Evolutionary conservation across 30 jellyfish, hydroid and myxozoan species (phyloP), one percentile per base, ranked within the genome.

Genomic region (Aurelia sp.): DNA sequence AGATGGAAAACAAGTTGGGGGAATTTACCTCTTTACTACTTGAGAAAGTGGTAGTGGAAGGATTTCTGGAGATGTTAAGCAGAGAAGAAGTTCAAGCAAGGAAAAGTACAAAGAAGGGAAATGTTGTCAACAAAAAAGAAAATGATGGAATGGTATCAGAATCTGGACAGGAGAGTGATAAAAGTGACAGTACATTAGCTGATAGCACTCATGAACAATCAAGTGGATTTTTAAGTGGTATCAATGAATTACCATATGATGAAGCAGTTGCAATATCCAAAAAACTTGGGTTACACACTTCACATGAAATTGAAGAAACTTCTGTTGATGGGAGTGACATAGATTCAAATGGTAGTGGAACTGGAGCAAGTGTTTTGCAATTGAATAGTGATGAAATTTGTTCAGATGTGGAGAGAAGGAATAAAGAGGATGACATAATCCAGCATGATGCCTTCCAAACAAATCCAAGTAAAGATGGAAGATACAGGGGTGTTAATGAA

Each of bases 161-260:
- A 61, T 61, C 71, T 61, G 33, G 33, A 61, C 17, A 22, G 8
- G 71, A 22, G 71, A 13, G 71, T n/a, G 71, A 61, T n/a, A 61
- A 61, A n/a, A 22, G 31, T 7, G 71, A 19, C 8, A 61, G 71
- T 31, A n/a, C 33, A 0, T 3, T 5, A n/a, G 31, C 27, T 61
- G 33, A n/a, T 19, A 61, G 33, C 27, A 13, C 15, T 19, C 27
- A 61, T 12, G 71, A 22, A n/a, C 31, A 61, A 9, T 61, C 71
- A 61, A 61, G 71, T 61, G 33, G 31, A 22, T 22, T n/a, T 13
- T 61, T 22, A 13, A 61, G 33, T 18, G 27, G 71, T 18, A 61
- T 61, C 71, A 61, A 11, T 9, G 71, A 61, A 61, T 2, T 22
- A 12, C 16, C 55, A 5, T 44, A 44, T 44, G 55, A 44, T 44